phyloP scores from a whole-genome alignment of 2,113 vertebrate species.

The Mus pahari region DNA sequence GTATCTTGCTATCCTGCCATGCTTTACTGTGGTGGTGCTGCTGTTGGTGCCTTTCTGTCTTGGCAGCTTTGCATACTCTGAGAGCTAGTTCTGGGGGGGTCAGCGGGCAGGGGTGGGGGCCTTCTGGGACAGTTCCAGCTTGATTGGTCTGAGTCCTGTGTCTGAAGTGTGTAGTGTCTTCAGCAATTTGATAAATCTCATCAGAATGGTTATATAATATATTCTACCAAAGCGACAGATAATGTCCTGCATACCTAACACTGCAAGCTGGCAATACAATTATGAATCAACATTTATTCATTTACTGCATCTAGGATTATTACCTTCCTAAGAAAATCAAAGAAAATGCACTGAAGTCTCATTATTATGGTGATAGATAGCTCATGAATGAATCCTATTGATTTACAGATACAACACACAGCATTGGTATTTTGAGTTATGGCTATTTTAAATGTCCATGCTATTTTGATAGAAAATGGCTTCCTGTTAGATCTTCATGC shows the following conservation, averaged over 20 bases:
- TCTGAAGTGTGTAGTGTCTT: neutral
- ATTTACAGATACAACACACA: neutral
- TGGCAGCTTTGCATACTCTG: neutral
- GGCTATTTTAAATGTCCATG: neutral
- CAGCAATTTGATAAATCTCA: neutral
- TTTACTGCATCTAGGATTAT: constrained; percentile 45
- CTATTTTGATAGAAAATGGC: constrained; percentile 39
- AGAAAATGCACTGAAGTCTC: constrained; percentile 23
- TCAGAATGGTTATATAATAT: constrained; percentile 7
- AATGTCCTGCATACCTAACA: neutral
- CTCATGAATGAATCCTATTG: constrained; percentile 32
- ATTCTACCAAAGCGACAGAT: neutral
- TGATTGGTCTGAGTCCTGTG: neutral
- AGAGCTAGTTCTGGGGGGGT: neutral
- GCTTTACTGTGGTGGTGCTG: neutral
- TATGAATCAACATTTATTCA: neutral
- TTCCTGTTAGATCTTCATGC: constrained; percentile 25
- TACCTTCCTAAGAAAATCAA: neutral
- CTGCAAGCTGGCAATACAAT: neutral
- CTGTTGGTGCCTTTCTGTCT: too few relatives aligned
- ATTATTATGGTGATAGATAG: neutral
- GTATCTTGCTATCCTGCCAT: neutral
- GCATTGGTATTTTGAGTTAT: neutral
- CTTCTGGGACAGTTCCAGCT: neutral
- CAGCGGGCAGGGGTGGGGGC: too few relatives aligned